Base-by-base conservation (phyloP, 1,140 invertebrate genomes). In the Zaprionus capensis region DNA sequence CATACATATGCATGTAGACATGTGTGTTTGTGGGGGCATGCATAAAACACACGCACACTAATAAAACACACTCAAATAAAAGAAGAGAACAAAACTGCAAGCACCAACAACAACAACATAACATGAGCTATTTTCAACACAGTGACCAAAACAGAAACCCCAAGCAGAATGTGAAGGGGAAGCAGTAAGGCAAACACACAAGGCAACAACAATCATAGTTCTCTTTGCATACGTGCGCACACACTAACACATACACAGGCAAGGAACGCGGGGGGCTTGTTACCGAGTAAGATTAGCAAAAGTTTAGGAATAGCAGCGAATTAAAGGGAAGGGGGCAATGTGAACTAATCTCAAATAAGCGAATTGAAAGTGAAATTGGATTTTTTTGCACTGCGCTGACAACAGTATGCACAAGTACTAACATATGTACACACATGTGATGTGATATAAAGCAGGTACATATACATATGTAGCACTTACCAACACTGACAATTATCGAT, bases 331-430 rank as follows among this genome's bases (percentile, higher is more conserved):
- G n/a, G 31, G 26, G 17, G 26, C 28, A 20, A 28, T 71, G 36
- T 41, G 63, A 72, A 67, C 56, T 64, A 71, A 70, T 71, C 67
- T 75, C 26, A 64, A 75, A 58, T 64, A 66, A 76, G 69, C 57
- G 74, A 53, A 73, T 66, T 61, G 71, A 67, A 73, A 77, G 75
- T 77, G 75, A 77, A 73, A 73, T 71, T 72, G 67, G 53, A 68
- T 61, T 73, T 34, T 31, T 4, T 58, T 46, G 20, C 56, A 31
- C 64, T 41, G 20, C 6, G 24, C 34, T 20, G 26, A 46, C 28
- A 24, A 51, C 20, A 5, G 46, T n/a, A 5, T 12, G 20, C 1
- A 0, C 1, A 51, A 22, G n/a, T 7, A 53, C n/a, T 3, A 31
- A 17, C n/a, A 46, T 46, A 17, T 17, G n/a, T 41, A 62, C 15